Conservation (phyloP, 2,113 vertebrate species). For the Procavia capensis region DNA sequence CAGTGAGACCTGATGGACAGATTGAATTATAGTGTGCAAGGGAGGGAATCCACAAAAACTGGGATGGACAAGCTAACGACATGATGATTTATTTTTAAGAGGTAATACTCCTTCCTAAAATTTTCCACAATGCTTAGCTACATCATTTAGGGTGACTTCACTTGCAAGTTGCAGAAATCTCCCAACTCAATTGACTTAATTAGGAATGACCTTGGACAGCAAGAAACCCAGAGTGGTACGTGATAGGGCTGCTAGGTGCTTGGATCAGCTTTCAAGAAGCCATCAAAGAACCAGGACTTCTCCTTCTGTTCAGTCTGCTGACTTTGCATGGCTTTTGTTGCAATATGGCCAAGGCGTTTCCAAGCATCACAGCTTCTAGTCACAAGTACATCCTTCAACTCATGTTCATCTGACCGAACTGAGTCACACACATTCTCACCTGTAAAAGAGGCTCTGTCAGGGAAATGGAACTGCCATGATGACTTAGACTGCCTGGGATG, state of each 20-base stretch:
- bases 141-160: background rate
- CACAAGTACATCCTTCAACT: background rate
- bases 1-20: background rate
- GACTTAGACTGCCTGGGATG: background rate
- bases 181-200: background rate
- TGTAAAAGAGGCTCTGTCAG: background rate
- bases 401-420: background rate
- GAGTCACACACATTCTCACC: background rate
- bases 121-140: background rate
- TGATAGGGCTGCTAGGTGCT: rapidly evolving
- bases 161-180: background rate
- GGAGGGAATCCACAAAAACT: background rate
- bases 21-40: background rate
- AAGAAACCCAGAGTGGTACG: background rate
- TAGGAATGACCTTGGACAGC: background rate
- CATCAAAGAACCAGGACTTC: background rate
- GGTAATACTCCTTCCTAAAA: background rate
- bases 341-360: background rate
- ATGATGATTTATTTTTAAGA: background rate
- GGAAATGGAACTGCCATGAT: background rate
- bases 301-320: background rate
- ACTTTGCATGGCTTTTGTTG: background rate
- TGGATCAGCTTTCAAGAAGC: too few relatives aligned
- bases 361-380: background rate
- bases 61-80: background rate